These are phyloP conservation scores for Oryzias sinensis DNA, from an alignment of 2,797 vertebrate species.

Conservation along the genomic window DNA sequence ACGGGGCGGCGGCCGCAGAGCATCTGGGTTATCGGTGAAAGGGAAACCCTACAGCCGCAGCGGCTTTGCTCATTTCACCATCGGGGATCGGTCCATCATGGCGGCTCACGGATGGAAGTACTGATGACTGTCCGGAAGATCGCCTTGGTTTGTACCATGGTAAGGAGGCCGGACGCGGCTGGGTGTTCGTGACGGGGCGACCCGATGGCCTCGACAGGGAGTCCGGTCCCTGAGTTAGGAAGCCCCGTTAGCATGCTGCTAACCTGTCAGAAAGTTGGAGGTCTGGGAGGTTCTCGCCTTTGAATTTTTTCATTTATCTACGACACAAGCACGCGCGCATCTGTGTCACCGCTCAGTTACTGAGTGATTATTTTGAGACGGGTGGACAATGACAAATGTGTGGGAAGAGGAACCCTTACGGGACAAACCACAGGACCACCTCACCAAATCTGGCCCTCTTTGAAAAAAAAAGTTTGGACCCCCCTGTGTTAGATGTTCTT, in stretches of 20 bases:
- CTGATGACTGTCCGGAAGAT: conserved; percentile 96
- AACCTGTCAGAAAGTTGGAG: conserved; percentile 21
- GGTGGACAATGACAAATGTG: conserved; percentile 4
- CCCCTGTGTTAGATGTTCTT: neutral
- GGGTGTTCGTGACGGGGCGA: neutral
- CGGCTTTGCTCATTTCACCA: conserved; percentile 78
- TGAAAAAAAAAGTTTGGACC: neutral
- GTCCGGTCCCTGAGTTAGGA: conserved; percentile 35
- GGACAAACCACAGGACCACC: neutral
- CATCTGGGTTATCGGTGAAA: conserved; percentile 40
- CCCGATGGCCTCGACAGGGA: neutral
- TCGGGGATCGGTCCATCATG: conserved; percentile 85
- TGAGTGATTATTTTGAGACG: conserved; percentile 14
- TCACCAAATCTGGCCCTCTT: neutral
- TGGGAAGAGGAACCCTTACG: conserved; percentile 3
- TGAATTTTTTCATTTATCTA: neutral
- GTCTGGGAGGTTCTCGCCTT: too few relatives aligned
- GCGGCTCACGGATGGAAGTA: conserved; percentile 88
- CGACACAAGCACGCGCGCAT: conserved; percentile 7
- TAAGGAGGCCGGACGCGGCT: conserved; percentile 55
- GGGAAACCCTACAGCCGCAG: conserved; percentile 70
- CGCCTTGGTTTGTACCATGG: conserved; percentile 97
- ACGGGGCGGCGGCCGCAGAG: conserved; percentile 26
- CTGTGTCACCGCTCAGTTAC: conserved; percentile 4
- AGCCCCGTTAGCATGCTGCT: conserved; percentile 49